Evolutionary conservation across 2,113 vertebrate species (phyloP), one percentile per base, ranked within the genome.

Genomic region (Eidolon helvum): DNA sequence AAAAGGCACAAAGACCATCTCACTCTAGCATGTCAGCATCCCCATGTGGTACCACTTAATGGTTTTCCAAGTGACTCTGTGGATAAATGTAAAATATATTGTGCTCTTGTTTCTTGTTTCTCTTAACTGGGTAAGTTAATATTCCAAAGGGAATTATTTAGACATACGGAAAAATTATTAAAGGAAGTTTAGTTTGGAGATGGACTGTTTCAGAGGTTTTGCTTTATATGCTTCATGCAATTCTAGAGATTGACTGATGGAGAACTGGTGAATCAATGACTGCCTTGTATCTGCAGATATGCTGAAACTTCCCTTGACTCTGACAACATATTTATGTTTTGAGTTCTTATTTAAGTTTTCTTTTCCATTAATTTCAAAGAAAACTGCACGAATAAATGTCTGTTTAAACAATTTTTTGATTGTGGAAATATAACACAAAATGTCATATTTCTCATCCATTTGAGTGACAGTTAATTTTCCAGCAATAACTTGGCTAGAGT

Each of bases 391-490:
- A 90, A 96, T 92, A 94, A 84, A 90, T 71, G 71, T 65, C 65
- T 78, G 24, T 61, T 92, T 68, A 24, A 71, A 33, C 59, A 63
- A 63, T 57, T 85, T 53, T 63, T 74, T 92, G 43, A 79, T 53
- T 68, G 16, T 87, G 75, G 21, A 97, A 82, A 86, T 75, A 87
- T 78, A 96, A 79, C n/a, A 55, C 55, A 82, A 74, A 82, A 90
- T 89, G 40, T 83, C 40, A 82, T 40, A 38, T 93, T 65, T 90
- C n/a, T 88, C 87, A 83, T 65, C 63, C 66, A 48, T 87, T 80
- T 88, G 72, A 89, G 45, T 84, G 82, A 97, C 59, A 45, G 57
- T 69, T 96, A 83, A 89, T 82, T 90, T 96, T 96, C 94, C 83
- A 96, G 68, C 35, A n/a, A 38, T 53, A 94, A 10, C 22, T 89